A percentile compares a stretch with the other conserved stretches of the same genome.
Conservation (phyloP, 1,140 invertebrate genomes). For the Drosophila triauraria region DNA sequence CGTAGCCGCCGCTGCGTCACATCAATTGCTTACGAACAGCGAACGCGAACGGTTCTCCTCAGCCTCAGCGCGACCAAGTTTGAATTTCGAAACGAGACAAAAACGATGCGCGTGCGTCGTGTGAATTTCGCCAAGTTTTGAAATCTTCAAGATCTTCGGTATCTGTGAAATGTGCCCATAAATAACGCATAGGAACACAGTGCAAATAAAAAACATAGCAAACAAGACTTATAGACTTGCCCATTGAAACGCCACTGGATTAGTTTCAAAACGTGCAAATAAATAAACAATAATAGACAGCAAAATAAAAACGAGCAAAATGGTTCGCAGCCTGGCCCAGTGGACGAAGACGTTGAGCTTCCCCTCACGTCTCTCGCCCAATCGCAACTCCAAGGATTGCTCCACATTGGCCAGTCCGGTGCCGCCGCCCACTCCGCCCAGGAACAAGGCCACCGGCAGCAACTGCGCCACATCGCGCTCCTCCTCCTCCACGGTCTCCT, state of each 20-base stretch:
- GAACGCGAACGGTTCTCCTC: constrained; percentile 68
- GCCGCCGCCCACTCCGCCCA: constrained; percentile 86
- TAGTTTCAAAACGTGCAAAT: constrained; percentile 61
- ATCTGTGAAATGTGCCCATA: constrained; percentile 56
- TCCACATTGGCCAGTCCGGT: constrained; percentile 86
- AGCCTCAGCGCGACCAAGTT: constrained; percentile 26
- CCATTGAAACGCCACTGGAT: constrained; percentile 68
- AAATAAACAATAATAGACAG: constrained; percentile 1
- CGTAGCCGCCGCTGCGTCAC: constrained; percentile 44
- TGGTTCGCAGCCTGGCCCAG: constrained; percentile 93
- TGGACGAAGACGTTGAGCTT: constrained; percentile 95
- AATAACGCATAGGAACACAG: constrained; percentile 34
- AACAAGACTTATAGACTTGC: constrained; percentile 20
- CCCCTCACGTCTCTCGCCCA: constrained; percentile 91
- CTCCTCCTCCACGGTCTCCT: constrained; percentile 85
- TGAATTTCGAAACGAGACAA: constrained; percentile 16
- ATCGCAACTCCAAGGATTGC: constrained; percentile 90
- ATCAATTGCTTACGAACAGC: constrained; percentile 71
- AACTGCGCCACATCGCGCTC: constrained; percentile 82
- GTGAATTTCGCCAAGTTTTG: constrained; percentile 69
- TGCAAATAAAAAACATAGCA: constrained; percentile 12
- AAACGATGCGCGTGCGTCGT: constrained; percentile 69
- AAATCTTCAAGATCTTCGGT: constrained; percentile 53
- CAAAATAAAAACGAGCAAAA: constrained; percentile 81
- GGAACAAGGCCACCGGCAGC: constrained; percentile 84